Conservation (phyloP, 1,140 invertebrate genomes). For the Meloidogyne hapla region DNA sequence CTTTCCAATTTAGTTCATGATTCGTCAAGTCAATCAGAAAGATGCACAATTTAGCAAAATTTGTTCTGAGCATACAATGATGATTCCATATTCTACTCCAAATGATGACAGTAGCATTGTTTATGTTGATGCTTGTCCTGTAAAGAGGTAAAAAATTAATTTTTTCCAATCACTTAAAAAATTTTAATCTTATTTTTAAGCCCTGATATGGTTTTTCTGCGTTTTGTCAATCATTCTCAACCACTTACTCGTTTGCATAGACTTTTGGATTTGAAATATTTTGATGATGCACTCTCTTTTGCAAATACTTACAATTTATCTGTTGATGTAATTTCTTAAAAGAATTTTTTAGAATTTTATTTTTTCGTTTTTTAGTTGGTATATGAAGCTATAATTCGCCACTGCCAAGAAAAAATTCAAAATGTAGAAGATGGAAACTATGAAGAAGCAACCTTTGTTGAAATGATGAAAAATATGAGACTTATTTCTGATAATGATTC, state of each 20-base stretch:
- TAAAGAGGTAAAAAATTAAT: constrained; percentile 12
- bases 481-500: constrained; percentile 26
- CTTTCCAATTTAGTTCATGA: constrained; percentile 32
- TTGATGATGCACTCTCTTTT: constrained; percentile 35
- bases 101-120: constrained; percentile 38
- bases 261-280: constrained; percentile 26
- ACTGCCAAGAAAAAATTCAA: constrained; percentile 31
- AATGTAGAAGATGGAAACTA: constrained; percentile 29
- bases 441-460: constrained; percentile 22
- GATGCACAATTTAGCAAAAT: not conserved
- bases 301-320: constrained; percentile 29
- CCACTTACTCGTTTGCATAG: constrained; percentile 25
- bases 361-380: constrained; percentile 27
- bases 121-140: constrained; percentile 30
- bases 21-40: constrained; percentile 11
- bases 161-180: constrained; percentile 9
- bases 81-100: constrained; percentile 30
- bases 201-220: constrained; percentile 21
- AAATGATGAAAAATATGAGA: constrained; percentile 17
- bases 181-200: constrained; percentile 5
- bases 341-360: not conserved
- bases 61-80: constrained; percentile 24
- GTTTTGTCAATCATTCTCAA: constrained; percentile 37
- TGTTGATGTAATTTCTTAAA: constrained; percentile 15
- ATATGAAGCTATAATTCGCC: constrained; percentile 22